Evolutionary conservation across 2,888 invertebrate species (phyloP), one percentile per base, ranked within the genome.

Genomic region (Selenia dentaria): DNA sequence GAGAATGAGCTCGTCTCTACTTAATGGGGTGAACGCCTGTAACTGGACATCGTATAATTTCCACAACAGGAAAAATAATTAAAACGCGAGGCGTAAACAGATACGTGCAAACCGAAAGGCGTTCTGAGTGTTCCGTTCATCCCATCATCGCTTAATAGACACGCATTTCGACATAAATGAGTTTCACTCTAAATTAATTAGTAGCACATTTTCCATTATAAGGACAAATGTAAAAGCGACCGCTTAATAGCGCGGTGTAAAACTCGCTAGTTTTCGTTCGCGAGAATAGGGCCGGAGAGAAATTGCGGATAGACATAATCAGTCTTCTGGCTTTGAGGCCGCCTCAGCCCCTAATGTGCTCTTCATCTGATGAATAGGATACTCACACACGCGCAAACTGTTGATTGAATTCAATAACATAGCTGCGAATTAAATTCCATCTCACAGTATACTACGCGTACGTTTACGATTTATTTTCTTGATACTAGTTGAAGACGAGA

Each of bases 121-220:
- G 75, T 36, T 40, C 45, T 13, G 14, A 14, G n/a, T 35, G 31
- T 67, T 78, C 80, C 40, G 31, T 67, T 78, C 80, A 76, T 79
- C 85, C 75, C 75, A 86, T 88, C 86, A 86, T 87, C 83, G 74
- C 82, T 78, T 88, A 89, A 90, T 85, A 86, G 87, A 83, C 84
- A 82, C 87, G 74, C 90, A 87, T 89, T 89, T 88, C 85, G 73
- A 84, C 88, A 89, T 89, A 90, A 89, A 90, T 87, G 89, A 87
- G 86, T 88, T 88, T 86, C 89, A 77, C 83, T 86, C 83, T 84
- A 85, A 90, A 90, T 90, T 90, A 90, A 90, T 90, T 90, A 90
- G 90, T 89, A 87, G 80, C 88, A 86, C 87, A 86, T 89, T 84
- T 90, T 89, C 89, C 90, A 90, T 90, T 90, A 90, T 89, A 90